A percentile compares a stretch with the other conserved stretches of the same genome.
phyloP scores from a whole-genome alignment of 2,113 vertebrate genomes.

The Corydoras maculifer region DNA sequence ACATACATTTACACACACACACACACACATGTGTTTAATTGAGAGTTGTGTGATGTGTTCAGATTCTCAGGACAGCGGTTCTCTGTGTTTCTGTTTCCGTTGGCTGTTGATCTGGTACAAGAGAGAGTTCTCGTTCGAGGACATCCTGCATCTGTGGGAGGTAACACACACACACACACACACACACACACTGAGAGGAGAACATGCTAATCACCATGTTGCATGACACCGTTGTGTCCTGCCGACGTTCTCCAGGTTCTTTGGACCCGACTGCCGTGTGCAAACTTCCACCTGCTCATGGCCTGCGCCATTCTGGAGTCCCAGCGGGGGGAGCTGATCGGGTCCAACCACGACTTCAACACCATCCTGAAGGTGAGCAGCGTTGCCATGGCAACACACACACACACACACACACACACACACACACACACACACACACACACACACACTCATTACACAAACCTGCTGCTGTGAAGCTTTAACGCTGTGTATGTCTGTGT shows the following conservation, averaged over 20 bases:
- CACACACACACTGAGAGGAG: not conserved
- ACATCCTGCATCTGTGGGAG: conserved; percentile 85
- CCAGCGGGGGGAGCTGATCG: conserved; percentile 79
- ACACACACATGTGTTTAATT: too few species aligned
- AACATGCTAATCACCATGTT: too few species aligned
- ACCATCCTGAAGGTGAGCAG: conserved; percentile 81
- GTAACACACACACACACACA: conserved; percentile 45
- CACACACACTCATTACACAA: too few species aligned
- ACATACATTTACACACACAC: too few species aligned
- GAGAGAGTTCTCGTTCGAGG: conserved; percentile 83
- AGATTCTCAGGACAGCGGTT: conserved; percentile 74
- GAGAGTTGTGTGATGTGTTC: not conserved
- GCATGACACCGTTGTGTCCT: not conserved
- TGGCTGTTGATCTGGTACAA: conserved; percentile 94
- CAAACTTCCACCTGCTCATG: conserved; percentile 83
- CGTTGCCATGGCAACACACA: too few species aligned
- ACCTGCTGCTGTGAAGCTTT: too few species aligned
- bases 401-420: too few species aligned
- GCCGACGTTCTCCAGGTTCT: conserved; percentile 63
- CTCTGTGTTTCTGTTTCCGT: conserved; percentile 77
- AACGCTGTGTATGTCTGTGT: too few species aligned
- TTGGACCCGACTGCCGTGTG: conserved; percentile 78
- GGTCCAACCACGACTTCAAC: conserved; percentile 83
- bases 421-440: too few species aligned
- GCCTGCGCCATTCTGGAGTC: conserved; percentile 80